These are phyloP conservation scores for Caiman crocodilus DNA, from an alignment of 2,797 vertebrate genomes.

Conservation along the genomic window DNA sequence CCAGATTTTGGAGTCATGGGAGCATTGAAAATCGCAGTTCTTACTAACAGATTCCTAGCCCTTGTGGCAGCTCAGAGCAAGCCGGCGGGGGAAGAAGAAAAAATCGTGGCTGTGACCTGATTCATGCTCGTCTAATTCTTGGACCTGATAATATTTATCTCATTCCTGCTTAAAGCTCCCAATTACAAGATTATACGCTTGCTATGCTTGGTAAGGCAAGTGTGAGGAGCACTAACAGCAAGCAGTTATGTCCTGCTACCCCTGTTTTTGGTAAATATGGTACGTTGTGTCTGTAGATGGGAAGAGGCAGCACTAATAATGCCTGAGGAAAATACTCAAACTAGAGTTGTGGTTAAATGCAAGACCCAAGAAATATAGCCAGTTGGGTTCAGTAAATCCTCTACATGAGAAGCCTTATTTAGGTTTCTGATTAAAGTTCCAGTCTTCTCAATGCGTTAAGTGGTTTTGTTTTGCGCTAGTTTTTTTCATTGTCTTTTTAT, in stretches of 20 bases:
- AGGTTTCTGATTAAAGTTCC: not conserved
- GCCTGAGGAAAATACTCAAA: not conserved
- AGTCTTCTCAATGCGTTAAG: not conserved
- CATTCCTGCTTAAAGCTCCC: not conserved
- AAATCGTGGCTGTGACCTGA: not conserved
- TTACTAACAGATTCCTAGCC: not conserved
- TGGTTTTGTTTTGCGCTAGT: not conserved
- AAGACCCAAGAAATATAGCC: not conserved
- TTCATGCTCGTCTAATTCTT: not conserved
- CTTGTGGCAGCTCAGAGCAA: not conserved
- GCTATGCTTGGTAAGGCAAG: not conserved
- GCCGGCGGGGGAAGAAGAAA: no score
- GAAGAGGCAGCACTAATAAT: not conserved
- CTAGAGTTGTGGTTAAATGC: not conserved
- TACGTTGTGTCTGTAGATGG: accelerated
- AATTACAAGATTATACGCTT: not conserved
- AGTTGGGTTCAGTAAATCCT: accelerated
- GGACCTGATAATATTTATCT: not conserved
- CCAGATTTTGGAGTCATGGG: not conserved
- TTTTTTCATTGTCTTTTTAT: not conserved
- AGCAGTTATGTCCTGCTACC: not conserved
- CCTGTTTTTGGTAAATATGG: not conserved
- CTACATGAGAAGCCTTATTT: accelerated
- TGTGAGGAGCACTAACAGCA: accelerated
- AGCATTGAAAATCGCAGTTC: not conserved